Conservation (phyloP, 2,797 vertebrate genomes). For the Meda fulgida region DNA sequence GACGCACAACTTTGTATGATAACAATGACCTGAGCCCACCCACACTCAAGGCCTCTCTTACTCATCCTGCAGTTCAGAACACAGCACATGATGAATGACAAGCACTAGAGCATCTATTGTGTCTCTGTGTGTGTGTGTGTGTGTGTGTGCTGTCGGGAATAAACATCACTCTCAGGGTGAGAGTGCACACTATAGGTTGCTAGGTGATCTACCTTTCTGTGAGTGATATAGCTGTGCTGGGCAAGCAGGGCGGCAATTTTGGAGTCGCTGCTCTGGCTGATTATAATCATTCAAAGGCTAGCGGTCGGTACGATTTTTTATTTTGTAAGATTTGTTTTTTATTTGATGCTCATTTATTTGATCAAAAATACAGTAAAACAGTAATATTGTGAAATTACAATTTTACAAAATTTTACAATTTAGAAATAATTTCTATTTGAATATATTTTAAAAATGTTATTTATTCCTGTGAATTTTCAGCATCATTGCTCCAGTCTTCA, state of each 20-base stretch:
- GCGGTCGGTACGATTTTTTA: not conserved
- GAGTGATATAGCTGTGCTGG: not conserved
- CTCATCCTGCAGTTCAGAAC: conserved; percentile 10
- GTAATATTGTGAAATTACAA: not conserved
- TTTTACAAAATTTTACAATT: not conserved
- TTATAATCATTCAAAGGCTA: not conserved
- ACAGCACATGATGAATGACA: conserved; percentile 12
- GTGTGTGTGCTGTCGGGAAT: not conserved
- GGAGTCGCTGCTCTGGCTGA: not conserved
- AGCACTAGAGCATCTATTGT: conserved; percentile 23
- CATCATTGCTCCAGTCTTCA: not conserved
- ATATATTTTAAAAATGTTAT: not conserved
- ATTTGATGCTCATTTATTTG: not conserved
- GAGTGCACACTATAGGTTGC: conserved; percentile 4
- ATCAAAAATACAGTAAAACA: not conserved
- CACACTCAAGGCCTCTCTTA: conserved; percentile 8
- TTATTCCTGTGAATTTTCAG: not conserved
- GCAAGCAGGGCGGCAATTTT: not conserved
- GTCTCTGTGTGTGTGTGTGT: not conserved
- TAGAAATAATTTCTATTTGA: not conserved
- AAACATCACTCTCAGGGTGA: conserved; percentile 3
- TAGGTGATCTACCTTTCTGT: conserved; percentile 5
- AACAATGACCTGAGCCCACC: not conserved
- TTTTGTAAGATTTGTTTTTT: not conserved
- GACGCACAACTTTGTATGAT: conserved; percentile 22